A percentile compares a stretch with the other conserved stretches of the same genome.
These are phyloP conservation scores for Galerucella nymphaeae DNA, from an alignment of 2,888 invertebrate genomes.

Conservation along the genomic window DNA sequence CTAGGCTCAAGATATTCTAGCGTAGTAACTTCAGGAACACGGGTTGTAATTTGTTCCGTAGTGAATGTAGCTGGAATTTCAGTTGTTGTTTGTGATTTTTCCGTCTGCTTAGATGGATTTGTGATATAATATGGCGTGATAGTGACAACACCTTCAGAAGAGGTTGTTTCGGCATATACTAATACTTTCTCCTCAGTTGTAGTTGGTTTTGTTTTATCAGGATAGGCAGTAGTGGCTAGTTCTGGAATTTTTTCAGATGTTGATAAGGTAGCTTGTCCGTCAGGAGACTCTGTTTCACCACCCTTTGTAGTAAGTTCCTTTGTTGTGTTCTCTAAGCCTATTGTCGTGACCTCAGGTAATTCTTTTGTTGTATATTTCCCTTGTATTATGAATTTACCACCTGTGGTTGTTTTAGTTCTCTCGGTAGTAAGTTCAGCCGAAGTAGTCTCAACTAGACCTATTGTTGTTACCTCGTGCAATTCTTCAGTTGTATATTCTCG, in stretches of 20 bases:
- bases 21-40: neutral
- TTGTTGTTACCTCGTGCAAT: neutral
- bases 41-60: neutral
- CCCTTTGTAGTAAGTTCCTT: neutral
- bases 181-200: constrained; percentile 45
- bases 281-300: neutral
- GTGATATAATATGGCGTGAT: constrained; percentile 49
- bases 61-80: neutral
- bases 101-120: neutral
- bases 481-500: neutral
- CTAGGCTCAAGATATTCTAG: constrained; percentile 1
- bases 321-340: neutral
- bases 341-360: neutral
- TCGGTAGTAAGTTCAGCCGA: neutral
- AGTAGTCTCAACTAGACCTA: neutral
- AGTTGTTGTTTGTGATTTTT: neutral
- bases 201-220: neutral
- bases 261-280: too few relatives aligned
- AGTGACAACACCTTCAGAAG: constrained; percentile 50
- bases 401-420: neutral
- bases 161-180: constrained; percentile 50
- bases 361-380: neutral
- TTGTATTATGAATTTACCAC: neutral
- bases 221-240: too few relatives aligned
- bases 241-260: too few relatives aligned